phyloP scores from a whole-genome alignment of 2,113 vertebrate species.

The Galemys pyrenaicus region DNA sequence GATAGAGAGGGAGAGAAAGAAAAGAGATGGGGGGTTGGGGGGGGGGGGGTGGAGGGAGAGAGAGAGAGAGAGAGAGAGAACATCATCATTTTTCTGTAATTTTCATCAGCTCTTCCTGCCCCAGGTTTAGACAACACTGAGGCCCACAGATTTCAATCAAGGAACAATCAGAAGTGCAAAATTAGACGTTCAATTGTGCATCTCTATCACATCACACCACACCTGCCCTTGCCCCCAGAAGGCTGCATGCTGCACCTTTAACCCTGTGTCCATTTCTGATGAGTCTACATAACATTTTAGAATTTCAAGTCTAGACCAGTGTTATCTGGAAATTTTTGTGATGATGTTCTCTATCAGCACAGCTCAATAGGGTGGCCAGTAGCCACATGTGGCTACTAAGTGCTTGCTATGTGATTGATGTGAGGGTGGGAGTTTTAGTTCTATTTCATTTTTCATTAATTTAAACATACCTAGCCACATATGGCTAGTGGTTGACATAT shows the following conservation, averaged over 20 bases:
- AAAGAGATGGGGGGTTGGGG: neutral
- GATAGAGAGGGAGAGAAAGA: neutral
- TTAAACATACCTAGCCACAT: neutral
- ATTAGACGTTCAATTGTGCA: neutral
- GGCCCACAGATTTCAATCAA: neutral
- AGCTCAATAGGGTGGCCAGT: neutral
- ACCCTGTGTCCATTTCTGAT: neutral
- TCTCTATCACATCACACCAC: neutral
- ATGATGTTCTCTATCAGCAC: neutral
- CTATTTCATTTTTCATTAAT: slow-evolving; percentile 42
- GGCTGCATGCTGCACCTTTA: neutral
- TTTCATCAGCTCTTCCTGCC: neutral
- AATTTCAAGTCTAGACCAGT: neutral
- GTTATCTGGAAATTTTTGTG: neutral
- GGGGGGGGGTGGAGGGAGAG: neutral
- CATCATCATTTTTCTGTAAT: neutral
- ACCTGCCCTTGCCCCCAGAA: neutral
- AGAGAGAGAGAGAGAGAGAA: no score
- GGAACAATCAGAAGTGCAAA: neutral
- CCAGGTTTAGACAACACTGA: neutral
- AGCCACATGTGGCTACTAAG: neutral
- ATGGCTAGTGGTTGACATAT: neutral
- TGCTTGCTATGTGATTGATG: neutral
- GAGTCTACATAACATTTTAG: neutral
- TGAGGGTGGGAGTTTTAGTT: neutral